Evolutionary conservation across 1,140 invertebrate genomes (phyloP).

Genomic region (Drosophila pandora): DNA sequence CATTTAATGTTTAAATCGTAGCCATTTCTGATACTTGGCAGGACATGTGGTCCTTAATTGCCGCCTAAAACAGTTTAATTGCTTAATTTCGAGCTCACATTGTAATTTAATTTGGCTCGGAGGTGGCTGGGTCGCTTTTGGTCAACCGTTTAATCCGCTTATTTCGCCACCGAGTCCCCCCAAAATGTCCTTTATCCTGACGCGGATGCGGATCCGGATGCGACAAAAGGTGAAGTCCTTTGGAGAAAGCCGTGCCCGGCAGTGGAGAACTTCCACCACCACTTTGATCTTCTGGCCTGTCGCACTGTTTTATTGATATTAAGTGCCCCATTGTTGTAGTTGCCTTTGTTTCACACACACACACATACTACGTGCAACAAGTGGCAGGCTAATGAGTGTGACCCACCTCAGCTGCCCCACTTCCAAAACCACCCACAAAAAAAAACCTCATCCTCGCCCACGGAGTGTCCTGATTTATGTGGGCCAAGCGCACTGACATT

Average conservation of each 20-base stretch:
- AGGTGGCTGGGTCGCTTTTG: background rate
- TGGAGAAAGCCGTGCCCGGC: background rate
- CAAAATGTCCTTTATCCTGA: background rate
- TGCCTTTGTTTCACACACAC: background rate
- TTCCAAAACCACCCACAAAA: background rate
- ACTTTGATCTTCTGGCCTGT: conserved; percentile 10
- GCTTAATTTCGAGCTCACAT: conserved; percentile 32
- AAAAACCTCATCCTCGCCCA: too few species aligned
- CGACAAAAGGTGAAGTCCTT: conserved; percentile 1
- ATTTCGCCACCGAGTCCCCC: background rate
- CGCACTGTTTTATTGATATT: conserved; percentile 43
- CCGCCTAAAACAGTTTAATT: conserved; percentile 36
- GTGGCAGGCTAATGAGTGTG: conserved; percentile 47
- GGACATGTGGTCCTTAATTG: background rate
- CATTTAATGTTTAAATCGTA: background rate
- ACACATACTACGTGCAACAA: conserved; percentile 38
- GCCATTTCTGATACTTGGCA: background rate
- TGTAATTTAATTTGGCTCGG: conserved; percentile 16
- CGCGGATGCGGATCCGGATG: background rate
- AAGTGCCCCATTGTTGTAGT: conserved; percentile 19
- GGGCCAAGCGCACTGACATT: background rate
- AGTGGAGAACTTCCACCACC: background rate
- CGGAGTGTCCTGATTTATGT: background rate
- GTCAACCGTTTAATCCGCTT: conserved; percentile 11
- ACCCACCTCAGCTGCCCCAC: background rate